Conservation (phyloP, 2,113 vertebrate genomes). For the Orientallactaga bullata region DNA sequence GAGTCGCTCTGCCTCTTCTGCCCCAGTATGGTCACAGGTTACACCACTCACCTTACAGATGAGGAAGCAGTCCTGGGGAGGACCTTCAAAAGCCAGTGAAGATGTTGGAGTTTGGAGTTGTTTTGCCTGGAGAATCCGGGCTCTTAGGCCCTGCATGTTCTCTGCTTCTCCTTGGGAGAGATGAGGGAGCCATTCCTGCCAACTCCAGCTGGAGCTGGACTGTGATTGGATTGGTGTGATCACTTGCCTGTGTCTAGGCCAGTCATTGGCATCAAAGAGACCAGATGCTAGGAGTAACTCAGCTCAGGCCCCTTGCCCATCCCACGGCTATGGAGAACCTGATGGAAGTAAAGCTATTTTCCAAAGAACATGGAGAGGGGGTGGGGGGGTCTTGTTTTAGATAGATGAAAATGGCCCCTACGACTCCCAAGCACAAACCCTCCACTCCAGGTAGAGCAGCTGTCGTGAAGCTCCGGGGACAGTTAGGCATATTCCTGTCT, state of each 20-base stretch:
- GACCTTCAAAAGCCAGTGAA: not conserved
- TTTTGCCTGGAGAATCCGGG: not conserved
- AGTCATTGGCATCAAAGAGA: not conserved
- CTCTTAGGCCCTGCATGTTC: not conserved
- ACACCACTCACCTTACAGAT: not conserved
- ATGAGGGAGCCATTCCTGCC: not conserved
- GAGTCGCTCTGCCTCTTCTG: not conserved
- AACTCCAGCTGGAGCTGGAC: not conserved
- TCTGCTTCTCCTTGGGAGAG: not conserved
- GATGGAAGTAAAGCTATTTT: not conserved
- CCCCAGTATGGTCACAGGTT: too few relatives aligned
- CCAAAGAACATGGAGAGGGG: not conserved
- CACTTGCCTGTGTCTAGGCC: not conserved
- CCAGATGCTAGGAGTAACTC: not conserved
- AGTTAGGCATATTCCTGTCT: not conserved
- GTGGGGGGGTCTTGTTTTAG: not conserved
- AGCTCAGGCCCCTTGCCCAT: not conserved
- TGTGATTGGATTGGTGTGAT: slow-evolving; percentile 12
- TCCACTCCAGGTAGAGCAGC: not conserved
- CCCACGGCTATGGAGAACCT: not conserved
- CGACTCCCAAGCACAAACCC: not conserved
- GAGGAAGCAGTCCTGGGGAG: not conserved
- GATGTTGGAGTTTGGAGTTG: not conserved
- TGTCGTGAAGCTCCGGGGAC: not conserved
- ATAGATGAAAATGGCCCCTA: not conserved